Evolutionary conservation across 2,113 vertebrate genomes (phyloP), one percentile per base, ranked within the genome.

Genomic region (Chionis minor): DNA sequence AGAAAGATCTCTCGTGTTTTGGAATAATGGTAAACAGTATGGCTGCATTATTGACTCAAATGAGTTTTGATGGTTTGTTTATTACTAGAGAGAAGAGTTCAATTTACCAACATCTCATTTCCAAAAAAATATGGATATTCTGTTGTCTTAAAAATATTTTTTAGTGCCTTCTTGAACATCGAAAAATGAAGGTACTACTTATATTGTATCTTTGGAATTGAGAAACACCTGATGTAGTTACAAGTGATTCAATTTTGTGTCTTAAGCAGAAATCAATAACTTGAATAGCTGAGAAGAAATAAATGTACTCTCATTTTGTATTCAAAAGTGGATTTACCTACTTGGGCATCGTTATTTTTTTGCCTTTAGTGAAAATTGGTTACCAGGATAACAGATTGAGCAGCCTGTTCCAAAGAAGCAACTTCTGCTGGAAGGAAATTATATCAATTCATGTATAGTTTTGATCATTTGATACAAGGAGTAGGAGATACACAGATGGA

Each of bases 241-340:
- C 28, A 30, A 86, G 69, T 26, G 73, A 72, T 90, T 92, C 83
- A 45, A 0, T 82, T 87, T 32, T 92, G 71, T 49, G 20, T 86
- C 67, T 90, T 85, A 81, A 85, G 59, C 62, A 90, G 71, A 70
- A 96, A 92, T 86, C 92, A 77, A 58, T 93, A 56, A 45, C 92
- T 59, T 24, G 74, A 88, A 70, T 27, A 88, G 45, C 74, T 67
- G 63, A 70, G 74, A 62, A 81, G 59, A 77, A 81, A 81, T 56
- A 90, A 90, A 75, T 62, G 11, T 27, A 7, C 44, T 42, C 54
- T 90, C 35, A 54, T 70, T 92, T 80, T 71, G n/a, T 51, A 10
- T 83, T 82, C 79, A 59, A 12, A 47, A 84, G 65, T 55, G 56
- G 44, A 79, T 92, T 92, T 87, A 42, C 73, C 40, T 95, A 47